Conservation (phyloP, 2,888 invertebrate species). For the Phania funesta region DNA sequence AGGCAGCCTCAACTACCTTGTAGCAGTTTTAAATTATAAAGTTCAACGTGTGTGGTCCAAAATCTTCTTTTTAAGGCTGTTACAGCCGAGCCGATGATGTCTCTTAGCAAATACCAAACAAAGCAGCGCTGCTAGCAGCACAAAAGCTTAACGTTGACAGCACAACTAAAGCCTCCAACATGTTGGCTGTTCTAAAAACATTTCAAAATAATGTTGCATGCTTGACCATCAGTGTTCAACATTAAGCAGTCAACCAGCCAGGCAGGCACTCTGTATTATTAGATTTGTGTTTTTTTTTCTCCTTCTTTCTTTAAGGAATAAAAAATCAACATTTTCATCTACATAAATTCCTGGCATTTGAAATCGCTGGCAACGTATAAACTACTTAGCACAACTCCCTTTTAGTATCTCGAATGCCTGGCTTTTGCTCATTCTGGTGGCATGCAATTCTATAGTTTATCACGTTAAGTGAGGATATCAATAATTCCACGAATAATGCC, state of each 20-base stretch:
- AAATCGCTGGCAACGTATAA: slow-evolving; percentile 38
- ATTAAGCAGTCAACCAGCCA: not conserved
- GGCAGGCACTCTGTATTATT: slow-evolving; percentile 1
- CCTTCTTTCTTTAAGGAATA: not conserved
- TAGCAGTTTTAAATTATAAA: slow-evolving; percentile 67
- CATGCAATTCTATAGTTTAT: slow-evolving; percentile 66
- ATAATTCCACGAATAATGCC: slow-evolving; percentile 67
- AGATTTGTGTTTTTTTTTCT: not conserved
- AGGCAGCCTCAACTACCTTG: slow-evolving; percentile 54
- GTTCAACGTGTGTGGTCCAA: slow-evolving; percentile 71
- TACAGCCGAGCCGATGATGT: slow-evolving; percentile 39
- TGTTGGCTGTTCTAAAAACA: slow-evolving; percentile 52
- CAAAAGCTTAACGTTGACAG: not conserved
- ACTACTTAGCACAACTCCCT: slow-evolving; percentile 19
- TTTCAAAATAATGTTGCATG: slow-evolving; percentile 59
- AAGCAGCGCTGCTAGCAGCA: not conserved
- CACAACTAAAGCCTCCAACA: slow-evolving; percentile 41
- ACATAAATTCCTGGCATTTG: slow-evolving; percentile 65
- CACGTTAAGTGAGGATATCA: slow-evolving; percentile 65
- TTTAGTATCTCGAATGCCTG: not conserved
- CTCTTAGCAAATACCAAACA: slow-evolving; percentile 41
- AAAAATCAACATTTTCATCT: slow-evolving; percentile 60
- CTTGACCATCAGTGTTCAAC: slow-evolving; percentile 43
- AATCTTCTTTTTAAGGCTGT: slow-evolving; percentile 64
- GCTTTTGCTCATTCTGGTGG: slow-evolving; percentile 29